These are phyloP conservation scores for Brachionus rotundiformis DNA, from an alignment of 1,140 invertebrate genomes.

Conservation along the genomic window DNA sequence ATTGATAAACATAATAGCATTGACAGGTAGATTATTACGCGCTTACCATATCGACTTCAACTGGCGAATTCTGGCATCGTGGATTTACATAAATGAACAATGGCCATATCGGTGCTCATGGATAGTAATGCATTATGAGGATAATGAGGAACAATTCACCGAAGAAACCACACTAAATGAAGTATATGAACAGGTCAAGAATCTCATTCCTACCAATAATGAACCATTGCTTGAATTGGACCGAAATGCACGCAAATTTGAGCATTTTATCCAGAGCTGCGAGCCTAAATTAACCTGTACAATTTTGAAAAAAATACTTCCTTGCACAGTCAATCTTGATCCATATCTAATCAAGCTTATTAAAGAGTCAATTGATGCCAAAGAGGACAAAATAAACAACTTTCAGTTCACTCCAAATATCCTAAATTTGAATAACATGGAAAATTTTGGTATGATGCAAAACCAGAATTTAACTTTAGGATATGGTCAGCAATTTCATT, in stretches of 20 bases:
- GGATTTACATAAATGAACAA: slow-evolving; percentile 97
- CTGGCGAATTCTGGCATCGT: slow-evolving; percentile 93
- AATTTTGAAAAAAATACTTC: slow-evolving; percentile 89
- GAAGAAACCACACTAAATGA: slow-evolving; percentile 78
- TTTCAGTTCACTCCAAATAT: neutral
- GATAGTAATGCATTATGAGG: slow-evolving; percentile 91
- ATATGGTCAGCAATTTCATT: slow-evolving; percentile 17
- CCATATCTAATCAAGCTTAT: slow-evolving; percentile 92
- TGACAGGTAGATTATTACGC: slow-evolving; percentile 89
- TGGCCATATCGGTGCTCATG: slow-evolving; percentile 96
- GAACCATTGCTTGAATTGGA: slow-evolving; percentile 86
- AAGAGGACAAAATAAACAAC: slow-evolving; percentile 23
- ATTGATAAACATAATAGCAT: slow-evolving; percentile 94
- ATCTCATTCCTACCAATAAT: slow-evolving; percentile 77
- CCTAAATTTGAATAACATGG: neutral
- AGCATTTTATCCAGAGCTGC: slow-evolving; percentile 85
- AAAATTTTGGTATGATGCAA: slow-evolving; percentile 2
- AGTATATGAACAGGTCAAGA: slow-evolving; percentile 64
- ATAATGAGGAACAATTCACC: slow-evolving; percentile 81
- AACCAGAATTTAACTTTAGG: neutral
- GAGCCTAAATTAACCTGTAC: slow-evolving; percentile 70
- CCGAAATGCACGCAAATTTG: slow-evolving; percentile 87
- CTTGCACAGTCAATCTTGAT: slow-evolving; percentile 93
- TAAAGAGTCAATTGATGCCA: slow-evolving; percentile 70
- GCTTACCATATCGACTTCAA: slow-evolving; percentile 98